Evolutionary conservation across 2,113 vertebrate genomes (phyloP), one percentile per base, ranked within the genome.

Genomic region (Malurus alboscapulatus): DNA sequence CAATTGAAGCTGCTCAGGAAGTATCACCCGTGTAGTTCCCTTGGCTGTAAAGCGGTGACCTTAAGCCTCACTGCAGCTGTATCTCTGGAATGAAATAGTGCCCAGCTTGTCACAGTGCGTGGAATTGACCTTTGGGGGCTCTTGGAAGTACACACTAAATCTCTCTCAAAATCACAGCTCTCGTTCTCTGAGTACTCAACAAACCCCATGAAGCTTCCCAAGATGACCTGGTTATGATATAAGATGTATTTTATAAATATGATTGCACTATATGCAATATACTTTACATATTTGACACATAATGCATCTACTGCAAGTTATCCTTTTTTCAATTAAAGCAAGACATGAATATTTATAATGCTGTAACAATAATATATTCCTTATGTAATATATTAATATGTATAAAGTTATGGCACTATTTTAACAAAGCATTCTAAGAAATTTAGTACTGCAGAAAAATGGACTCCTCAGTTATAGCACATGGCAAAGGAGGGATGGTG

Each of bases 331-430:
- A 69, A 48, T 92, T 75, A 69, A 69, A 74, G 22, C 6, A 27
- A n/a, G 42, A 59, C 13, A 71, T 84, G 58, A 91, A 67, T 81
- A 92, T 88, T 88, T 80, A 83, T 83, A 92, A 80, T 66, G 19
- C 27, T 76, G 12, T 83, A 86, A 45, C n/a, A 58, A 12, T 32
- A 50, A 10, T 17, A 27, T 54, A 63, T 78, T 74, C 30, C 78
- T 90, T 72, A 51, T 40, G 42, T 16, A 62, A 53, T 45, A 3
- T 16, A 78, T 93, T 87, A 84, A 87, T 84, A 84, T 77, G 91
- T 54, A 73, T 87, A 59, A 66, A 50, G 27, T 67, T 93, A 32
- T 71, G 65, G 72, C 50, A 55, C 20, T 50, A 38, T 55, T 83
- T 71, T 65, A 72, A 63, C 29, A n/a, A 71, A 59, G 5, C 1